Evolutionary conservation across 2,888 invertebrate genomes (phyloP), one percentile per base, ranked within the genome.

Genomic region (Cecidostiba fungosa): DNA sequence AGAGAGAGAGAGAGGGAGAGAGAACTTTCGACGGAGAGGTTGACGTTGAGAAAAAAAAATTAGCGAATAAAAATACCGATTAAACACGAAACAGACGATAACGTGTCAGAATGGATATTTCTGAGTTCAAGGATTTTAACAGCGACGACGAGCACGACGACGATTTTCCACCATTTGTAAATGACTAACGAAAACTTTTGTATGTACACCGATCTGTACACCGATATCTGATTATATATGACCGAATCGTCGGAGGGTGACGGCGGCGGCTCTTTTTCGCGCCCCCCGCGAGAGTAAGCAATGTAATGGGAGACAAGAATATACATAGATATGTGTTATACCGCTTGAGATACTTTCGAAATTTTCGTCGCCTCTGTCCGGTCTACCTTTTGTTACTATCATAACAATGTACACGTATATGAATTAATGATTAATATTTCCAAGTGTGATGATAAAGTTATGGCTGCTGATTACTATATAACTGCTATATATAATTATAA

Each of bases 401-500:
- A 59, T n/a, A n/a, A n/a, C 50, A 14, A 23, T 74, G 26, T 74
- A 47, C 43, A 16, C 39, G 39, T 62, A 77, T 62, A 77, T n/a
- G n/a, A 59, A n/a, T n/a, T 19, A 29, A 70, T 66, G 47, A 32
- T 62, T 50, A 43, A 70, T 80, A 59, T 23, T 62, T 59, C 12
- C n/a, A 70, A 72, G 50, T 86, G 87, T 85, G 83, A 85, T 87
- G 82, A 85, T 72, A n/a, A 87, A 86, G 76, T n/a, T 78, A 80
- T 77, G 83, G 83, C 87, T 87, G 78, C 59, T 85, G 82, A 82
- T 77, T 80, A 78, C 19, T 70, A 54, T 66, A 62, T 50, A 59
- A n/a, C 14, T 54, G 19, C 19, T 69, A 62, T 39, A 72, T 50
- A 54, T 32, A 54, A 14, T 0, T 36, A 70, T 39, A 50, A 32